Evolutionary conservation across 2,797 vertebrate species (phyloP).

Genomic region (Podargus strigoides): DNA sequence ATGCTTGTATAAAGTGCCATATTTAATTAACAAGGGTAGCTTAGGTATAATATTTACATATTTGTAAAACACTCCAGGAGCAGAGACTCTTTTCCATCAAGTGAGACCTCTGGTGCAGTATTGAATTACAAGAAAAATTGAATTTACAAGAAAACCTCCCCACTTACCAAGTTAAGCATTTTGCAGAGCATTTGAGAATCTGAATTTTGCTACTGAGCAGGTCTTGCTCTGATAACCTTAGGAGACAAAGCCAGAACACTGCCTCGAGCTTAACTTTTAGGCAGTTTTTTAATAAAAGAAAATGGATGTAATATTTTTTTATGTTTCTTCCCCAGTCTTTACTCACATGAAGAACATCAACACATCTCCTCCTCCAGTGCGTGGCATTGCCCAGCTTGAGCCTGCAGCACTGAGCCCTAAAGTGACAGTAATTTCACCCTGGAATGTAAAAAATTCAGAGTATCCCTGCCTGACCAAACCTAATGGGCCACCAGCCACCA

Average conservation of each 20-base stretch:
- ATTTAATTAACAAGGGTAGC: conserved; percentile 54
- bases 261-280: background rate
- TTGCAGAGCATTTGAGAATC: background rate
- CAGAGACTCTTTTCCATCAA: conserved; percentile 43
- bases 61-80: conserved; percentile 56
- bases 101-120: conserved; percentile 14
- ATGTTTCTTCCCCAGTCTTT: background rate
- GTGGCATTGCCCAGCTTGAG: background rate
- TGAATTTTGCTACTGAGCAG: background rate
- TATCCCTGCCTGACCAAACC: background rate
- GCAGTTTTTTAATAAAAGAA: background rate
- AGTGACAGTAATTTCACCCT: background rate
- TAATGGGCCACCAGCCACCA: background rate
- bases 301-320: background rate
- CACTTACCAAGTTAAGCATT: conserved; percentile 24
- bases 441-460: background rate
- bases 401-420: background rate
- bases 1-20: conserved; percentile 44
- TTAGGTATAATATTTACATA: conserved; percentile 60
- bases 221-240: background rate
- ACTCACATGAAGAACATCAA: background rate
- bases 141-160: conserved; percentile 42
- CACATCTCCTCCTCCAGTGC: rapidly evolving
- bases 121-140: conserved; percentile 46
- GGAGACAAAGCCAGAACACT: background rate